Evolutionary conservation across 2,797 vertebrate genomes (phyloP).

Genomic region (Pristis pectinata): DNA sequence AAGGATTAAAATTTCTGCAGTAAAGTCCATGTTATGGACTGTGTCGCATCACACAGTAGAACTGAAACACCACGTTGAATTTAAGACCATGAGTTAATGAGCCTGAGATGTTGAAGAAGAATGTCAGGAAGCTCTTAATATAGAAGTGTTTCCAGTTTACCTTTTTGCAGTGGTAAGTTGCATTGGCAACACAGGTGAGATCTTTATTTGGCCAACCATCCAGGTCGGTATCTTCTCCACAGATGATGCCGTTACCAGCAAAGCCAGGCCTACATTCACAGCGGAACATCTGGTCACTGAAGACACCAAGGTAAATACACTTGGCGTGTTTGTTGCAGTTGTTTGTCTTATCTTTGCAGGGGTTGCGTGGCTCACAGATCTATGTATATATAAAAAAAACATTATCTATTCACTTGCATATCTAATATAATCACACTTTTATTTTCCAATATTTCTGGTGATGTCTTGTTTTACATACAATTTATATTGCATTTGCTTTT

Average conservation of each 20-base stretch:
- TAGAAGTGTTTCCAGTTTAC: conserved; percentile 53
- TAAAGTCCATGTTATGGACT: neutral
- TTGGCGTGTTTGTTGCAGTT: conserved; percentile 92
- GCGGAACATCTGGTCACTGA: conserved; percentile 88
- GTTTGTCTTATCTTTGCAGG: conserved; percentile 86
- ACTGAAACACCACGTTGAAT: neutral
- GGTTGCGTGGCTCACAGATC: conserved; percentile 89
- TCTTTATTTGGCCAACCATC: conserved; percentile 93
- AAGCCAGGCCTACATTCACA: conserved; percentile 97
- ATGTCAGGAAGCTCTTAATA: neutral
- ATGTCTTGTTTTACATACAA: neutral
- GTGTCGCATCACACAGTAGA: neutral
- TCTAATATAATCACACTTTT: neutral
- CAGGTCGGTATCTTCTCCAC: conserved; percentile 88
- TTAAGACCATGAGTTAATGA: neutral
- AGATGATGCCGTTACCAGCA: conserved; percentile 90
- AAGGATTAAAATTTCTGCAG: neutral
- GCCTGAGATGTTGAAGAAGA: neutral
- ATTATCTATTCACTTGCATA: neutral
- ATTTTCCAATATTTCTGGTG: neutral
- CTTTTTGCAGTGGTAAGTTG: conserved; percentile 99
- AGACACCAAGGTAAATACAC: conserved; percentile 92
- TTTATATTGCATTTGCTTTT: neutral
- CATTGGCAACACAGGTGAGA: conserved; percentile 84
- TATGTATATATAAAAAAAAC: conserved; percentile 48